phyloP scores from a whole-genome alignment of 2,888 invertebrate species.

The Eristalinus sepulchralis region DNA sequence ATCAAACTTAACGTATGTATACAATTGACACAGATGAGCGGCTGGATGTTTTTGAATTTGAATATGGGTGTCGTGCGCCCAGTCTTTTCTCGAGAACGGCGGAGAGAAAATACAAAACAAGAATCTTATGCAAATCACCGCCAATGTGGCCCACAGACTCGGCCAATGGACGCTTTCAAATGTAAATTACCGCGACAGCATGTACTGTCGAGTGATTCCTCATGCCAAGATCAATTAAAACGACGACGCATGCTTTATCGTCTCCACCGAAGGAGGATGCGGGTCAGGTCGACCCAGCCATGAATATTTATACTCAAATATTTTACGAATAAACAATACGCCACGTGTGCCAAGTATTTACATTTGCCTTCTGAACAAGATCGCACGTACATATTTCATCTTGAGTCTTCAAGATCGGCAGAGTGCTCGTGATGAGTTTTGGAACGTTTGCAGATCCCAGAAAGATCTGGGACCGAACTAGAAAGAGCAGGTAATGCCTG shows the following conservation, averaged over 20 bases:
- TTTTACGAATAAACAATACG: not conserved
- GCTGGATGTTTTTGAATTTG: not conserved
- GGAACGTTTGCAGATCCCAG: not conserved
- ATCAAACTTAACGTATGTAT: not conserved
- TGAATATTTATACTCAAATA: slow-evolving; percentile 14
- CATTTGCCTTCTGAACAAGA: slow-evolving; percentile 13
- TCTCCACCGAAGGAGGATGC: not conserved
- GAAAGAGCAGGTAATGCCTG: not conserved
- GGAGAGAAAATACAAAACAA: not conserved
- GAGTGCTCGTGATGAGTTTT: not conserved
- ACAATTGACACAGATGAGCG: not conserved
- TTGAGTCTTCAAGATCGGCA: slow-evolving; percentile 6
- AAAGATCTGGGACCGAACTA: not conserved
- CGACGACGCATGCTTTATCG: not conserved
- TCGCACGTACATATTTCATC: not conserved
- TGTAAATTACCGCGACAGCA: not conserved
- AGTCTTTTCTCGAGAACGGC: not conserved
- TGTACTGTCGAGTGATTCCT: not conserved
- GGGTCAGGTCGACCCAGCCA: slow-evolving; percentile 4
- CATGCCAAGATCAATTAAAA: not conserved
- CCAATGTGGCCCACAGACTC: not conserved
- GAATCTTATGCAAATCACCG: slow-evolving; percentile 1
- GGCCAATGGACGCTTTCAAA: not conserved
- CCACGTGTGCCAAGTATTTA: slow-evolving; percentile 14
- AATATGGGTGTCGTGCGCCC: not conserved